phyloP scores from a whole-genome alignment of 2,113 vertebrate genomes.

The Hemichromis elongatus region DNA sequence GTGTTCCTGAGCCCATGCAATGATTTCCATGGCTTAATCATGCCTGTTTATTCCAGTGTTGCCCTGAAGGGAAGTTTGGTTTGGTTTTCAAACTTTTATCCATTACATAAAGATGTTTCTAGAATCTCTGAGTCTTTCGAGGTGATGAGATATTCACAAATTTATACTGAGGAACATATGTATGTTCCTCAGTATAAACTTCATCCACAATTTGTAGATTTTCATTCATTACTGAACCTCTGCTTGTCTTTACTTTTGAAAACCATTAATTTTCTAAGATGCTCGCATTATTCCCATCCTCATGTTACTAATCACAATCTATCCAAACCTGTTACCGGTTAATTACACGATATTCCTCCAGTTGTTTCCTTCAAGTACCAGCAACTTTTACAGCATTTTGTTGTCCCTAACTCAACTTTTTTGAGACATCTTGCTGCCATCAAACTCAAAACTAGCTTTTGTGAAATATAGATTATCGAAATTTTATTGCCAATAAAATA shows the following conservation, averaged over 20 bases:
- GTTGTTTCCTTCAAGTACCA: rapidly evolving
- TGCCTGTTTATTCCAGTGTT: not conserved
- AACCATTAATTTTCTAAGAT: not conserved
- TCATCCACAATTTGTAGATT: not conserved
- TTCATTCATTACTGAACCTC: not conserved
- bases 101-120: not conserved
- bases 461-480: not conserved
- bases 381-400: not conserved
- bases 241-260: not conserved
- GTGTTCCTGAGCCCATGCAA: not conserved
- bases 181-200: too few species aligned
- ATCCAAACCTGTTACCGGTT: not conserved
- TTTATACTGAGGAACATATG: not conserved
- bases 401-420: not conserved
- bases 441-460: not conserved
- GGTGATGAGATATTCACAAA: not conserved
- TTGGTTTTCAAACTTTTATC: not conserved
- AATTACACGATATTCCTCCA: rapidly evolving
- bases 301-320: not conserved
- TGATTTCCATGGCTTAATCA: not conserved
- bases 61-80: not conserved
- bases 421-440: not conserved
- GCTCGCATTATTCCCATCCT: not conserved
- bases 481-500: not conserved
- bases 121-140: not conserved